Evolutionary conservation across 2,888 invertebrate genomes (phyloP).

Genomic region (Ochropacha duplaris): DNA sequence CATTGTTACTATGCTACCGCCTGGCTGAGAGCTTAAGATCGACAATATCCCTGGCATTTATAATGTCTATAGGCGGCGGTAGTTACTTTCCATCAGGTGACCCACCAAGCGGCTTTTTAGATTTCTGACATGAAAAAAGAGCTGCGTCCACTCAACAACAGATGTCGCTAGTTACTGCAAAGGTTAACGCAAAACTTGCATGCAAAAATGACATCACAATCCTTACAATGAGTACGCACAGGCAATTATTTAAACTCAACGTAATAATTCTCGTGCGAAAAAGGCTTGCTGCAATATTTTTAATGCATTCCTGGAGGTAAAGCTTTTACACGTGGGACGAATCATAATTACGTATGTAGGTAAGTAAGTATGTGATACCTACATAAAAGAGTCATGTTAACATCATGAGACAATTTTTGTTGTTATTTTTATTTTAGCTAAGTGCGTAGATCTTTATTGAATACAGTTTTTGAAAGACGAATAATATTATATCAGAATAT

Average conservation of each 20-base stretch:
- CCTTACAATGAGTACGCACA: conserved; percentile 38
- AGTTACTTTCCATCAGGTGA: no score
- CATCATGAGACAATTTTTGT: conserved; percentile 38
- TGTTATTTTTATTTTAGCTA: conserved; percentile 17
- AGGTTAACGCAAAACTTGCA: background rate
- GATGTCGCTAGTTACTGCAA: conserved; percentile 48
- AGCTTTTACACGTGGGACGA: conserved; percentile 56
- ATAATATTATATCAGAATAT: background rate
- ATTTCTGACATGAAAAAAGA: background rate
- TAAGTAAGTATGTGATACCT: background rate
- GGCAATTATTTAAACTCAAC: conserved; percentile 54
- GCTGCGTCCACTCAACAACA: conserved; percentile 46
- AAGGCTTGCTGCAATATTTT: conserved; percentile 62
- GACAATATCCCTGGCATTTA: no score
- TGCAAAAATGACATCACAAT: conserved; percentile 43
- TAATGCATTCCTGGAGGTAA: conserved; percentile 64
- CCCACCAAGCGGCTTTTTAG: no score
- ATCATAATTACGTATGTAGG: conserved; percentile 57
- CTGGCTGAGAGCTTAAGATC: no score
- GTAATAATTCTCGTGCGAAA: conserved; percentile 62
- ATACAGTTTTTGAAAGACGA: background rate
- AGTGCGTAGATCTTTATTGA: background rate
- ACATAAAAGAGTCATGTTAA: conserved; percentile 35
- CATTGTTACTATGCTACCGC: no score
- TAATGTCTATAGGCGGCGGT: no score